Evolutionary conservation across 2,113 vertebrate genomes (phyloP), one percentile per base, ranked within the genome.

Genomic region (Tragelaphus scriptus): DNA sequence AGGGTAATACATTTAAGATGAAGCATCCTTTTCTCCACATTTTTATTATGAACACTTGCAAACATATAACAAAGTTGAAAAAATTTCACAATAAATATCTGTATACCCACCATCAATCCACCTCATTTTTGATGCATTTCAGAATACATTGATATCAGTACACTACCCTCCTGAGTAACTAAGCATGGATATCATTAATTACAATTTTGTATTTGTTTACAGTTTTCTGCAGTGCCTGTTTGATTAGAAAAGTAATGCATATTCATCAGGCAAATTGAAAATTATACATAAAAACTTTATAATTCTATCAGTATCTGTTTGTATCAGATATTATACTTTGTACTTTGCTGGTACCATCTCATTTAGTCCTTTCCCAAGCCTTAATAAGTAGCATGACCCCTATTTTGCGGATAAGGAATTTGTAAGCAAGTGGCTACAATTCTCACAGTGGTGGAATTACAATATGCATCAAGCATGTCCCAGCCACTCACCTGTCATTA

Each of bases 21-120:
- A 55, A 84, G 84, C 65, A 49, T 6, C 53, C 55, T 51, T 65
- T 89, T 36, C 1, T 40, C n/a, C 49, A 91, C 14, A 63, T 93
- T 93, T 95, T 88, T 91, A 81, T 58, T 51, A 55, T 49, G 49
- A 84, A 44, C 26, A 81, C 80, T 92, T 91, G 85, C 28, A 88
- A 85, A 51, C 26, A 91, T 32, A 14, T 19, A 63, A 8, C 47
- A 49, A 91, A 59, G 9, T 85, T 92, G 44, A 36, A 86, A 90
- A 14, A 97, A 71, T 63, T 88, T 85, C 71, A 47, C 56, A 49
- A 32, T 88, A 49, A 84, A 90, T 2, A 68, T 86, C n/a, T 58
- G 3, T 85, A 30, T 92, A 25, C 13, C 30, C 3, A 44, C 7
- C 14, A 65, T 92, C 3, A 92, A 40, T 80, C 25, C 58, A 90